These are phyloP conservation scores for Lingula anatina DNA, from an alignment of 2,888 invertebrate species.

Conservation along the genomic window DNA sequence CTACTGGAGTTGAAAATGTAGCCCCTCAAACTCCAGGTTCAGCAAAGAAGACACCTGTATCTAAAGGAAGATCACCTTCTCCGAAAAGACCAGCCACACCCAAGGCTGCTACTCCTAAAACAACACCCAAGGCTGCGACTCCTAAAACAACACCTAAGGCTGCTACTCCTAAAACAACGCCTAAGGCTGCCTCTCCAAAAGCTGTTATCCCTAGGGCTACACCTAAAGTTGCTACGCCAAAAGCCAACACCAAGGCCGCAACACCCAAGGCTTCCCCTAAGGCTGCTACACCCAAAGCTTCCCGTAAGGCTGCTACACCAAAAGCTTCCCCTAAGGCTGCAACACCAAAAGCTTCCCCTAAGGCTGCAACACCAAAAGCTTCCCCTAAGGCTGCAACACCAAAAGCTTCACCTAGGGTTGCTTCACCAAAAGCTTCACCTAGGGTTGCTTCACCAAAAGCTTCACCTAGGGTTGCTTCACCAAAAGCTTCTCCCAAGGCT, in stretches of 20 bases:
- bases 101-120: conserved; percentile 10
- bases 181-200: conserved; percentile 6
- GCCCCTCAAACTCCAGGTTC: neutral
- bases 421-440: conserved; percentile 1
- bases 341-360: neutral
- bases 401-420: neutral
- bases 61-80: conserved; percentile 4
- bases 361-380: too few species aligned
- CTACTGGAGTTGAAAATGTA: neutral
- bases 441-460: conserved; percentile 2
- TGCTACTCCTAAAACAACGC: conserved; percentile 4
- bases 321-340: neutral
- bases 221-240: too few species aligned
- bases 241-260: conserved; percentile 1
- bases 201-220: conserved; percentile 3
- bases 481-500: conserved; percentile 1
- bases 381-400: conserved; percentile 4
- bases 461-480: conserved; percentile 3
- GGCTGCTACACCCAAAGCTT: conserved; percentile 1
- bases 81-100: conserved; percentile 10
- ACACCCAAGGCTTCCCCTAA: conserved; percentile 1
- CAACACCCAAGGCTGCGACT: conserved; percentile 8
- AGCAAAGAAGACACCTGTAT: neutral
- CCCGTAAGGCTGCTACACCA: neutral
- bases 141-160: conserved; percentile 7